phyloP scores from a whole-genome alignment of 2,797 vertebrate genomes.

The Lophius americanus region DNA sequence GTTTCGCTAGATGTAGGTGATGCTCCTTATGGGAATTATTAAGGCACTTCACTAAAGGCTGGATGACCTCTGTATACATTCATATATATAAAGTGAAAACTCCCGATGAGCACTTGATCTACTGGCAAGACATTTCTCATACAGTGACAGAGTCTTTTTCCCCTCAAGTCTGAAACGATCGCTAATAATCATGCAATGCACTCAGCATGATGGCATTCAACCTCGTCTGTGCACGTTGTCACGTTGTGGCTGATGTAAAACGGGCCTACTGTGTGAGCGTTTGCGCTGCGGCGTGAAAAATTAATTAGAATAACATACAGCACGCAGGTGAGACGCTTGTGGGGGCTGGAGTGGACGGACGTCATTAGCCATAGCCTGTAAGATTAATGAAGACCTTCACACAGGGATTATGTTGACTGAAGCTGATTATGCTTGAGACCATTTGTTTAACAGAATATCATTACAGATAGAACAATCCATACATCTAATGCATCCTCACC shows the following conservation, averaged over 20 bases:
- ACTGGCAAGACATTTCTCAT: too few relatives aligned
- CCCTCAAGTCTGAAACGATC: neutral
- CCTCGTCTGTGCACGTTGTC: neutral
- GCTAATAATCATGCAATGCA: neutral
- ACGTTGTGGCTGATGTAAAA: neutral
- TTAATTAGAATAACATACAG: constrained; percentile 90
- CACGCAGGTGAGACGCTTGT: constrained; percentile 83
- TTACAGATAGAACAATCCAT: constrained; percentile 83
- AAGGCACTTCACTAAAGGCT: too few relatives aligned
- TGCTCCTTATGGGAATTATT: neutral
- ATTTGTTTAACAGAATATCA: constrained; percentile 84
- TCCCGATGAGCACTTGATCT: too few relatives aligned
- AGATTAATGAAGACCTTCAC: constrained; percentile 95
- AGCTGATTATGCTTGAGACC: constrained; percentile 88
- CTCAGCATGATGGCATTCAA: neutral
- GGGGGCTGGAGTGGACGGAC: constrained; percentile 83
- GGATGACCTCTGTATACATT: too few relatives aligned
- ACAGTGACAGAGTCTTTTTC: too few relatives aligned
- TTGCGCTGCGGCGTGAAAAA: constrained; percentile 84
- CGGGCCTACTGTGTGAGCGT: constrained; percentile 44
- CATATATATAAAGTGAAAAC: too few relatives aligned
- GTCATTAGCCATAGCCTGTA: constrained; percentile 90
- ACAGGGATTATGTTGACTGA: constrained; percentile 85
- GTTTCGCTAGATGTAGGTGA: neutral
- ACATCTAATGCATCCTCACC: constrained; percentile 83